phyloP scores from a whole-genome alignment of 1,140 invertebrate species.

The Nixonia krombeini region DNA sequence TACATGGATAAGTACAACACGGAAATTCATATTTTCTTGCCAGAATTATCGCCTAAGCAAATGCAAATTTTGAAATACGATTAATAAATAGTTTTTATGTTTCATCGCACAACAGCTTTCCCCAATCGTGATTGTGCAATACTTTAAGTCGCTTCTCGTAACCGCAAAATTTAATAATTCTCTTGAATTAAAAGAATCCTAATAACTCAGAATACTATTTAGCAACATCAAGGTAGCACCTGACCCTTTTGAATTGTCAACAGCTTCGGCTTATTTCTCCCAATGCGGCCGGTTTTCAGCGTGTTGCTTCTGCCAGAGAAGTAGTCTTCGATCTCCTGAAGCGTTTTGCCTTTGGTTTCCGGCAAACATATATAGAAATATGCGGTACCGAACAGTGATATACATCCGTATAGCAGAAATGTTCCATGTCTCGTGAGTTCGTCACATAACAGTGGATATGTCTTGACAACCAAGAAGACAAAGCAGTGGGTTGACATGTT shows the following conservation, averaged over 20 bases:
- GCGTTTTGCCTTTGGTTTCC: slow-evolving; percentile 84
- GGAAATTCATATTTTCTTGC: no score
- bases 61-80: no score
- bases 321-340: slow-evolving; percentile 85
- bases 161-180: neutral
- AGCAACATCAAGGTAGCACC: slow-evolving; percentile 55
- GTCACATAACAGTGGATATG: slow-evolving; percentile 74
- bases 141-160: slow-evolving; percentile 23
- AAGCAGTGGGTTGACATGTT: slow-evolving; percentile 77
- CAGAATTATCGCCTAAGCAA: no score
- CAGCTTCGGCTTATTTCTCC: slow-evolving; percentile 47
- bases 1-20: no score
- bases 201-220: slow-evolving; percentile 1
- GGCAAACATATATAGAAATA: slow-evolving; percentile 78
- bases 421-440: slow-evolving; percentile 74
- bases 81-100: no score
- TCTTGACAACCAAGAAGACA: slow-evolving; percentile 80
- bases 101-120: no score
- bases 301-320: slow-evolving; percentile 73
- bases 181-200: neutral
- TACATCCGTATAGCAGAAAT: slow-evolving; percentile 76
- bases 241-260: slow-evolving; percentile 59
- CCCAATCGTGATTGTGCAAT: slow-evolving; percentile 17
- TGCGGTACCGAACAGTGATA: slow-evolving; percentile 75
- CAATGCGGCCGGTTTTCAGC: slow-evolving; percentile 57